Evolutionary conservation across 2,113 vertebrate species (phyloP), one percentile per base, ranked within the genome.

Genomic region (Sturnus vulgaris): DNA sequence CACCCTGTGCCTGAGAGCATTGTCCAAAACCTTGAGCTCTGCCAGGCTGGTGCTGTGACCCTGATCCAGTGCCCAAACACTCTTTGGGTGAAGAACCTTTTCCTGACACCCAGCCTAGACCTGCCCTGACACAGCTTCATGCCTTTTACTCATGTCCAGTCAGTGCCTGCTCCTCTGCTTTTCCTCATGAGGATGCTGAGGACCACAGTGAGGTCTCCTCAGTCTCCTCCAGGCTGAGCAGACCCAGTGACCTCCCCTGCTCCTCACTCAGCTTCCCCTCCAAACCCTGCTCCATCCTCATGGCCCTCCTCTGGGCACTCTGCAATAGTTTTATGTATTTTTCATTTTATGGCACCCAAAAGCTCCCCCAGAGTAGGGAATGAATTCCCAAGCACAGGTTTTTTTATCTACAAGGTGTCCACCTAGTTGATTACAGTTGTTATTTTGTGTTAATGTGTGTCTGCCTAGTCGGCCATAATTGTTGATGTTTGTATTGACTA

Each of bases 11-110:
- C 14, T 27, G 35, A 35, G 11, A 56, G 5, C 21, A 8, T 12
- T 42, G 21, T 15, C 35, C 11, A 49, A 64, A 64, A 4, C 64
- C 25, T 22, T 31, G 17, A 42, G 1, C 42, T 42, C 25, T 35
- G 13, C 42, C 30, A 42, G 31, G 31, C 3, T 64, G 49, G 11
- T 22, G 25, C 24, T 71, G 21, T 80, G 49, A 15, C 20, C 4
- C n/a, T n/a, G 2, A 30, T n/a, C 19, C n/a, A 47, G 30, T 35
- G 16, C 24, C 9, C 65, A 47, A 0, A 0, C 30, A 31, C n/a
- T 20, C 8, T 55, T 20, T 47, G n/a, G 7, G 10, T 11, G 19
- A 30, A 56, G 3, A 55, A 2, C 0, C 6, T 63, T 30, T 39
- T 25, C 13, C 35, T 56, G 24, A 17, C 30, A 15, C 6, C 4